These are phyloP conservation scores for Archivesica marissinica DNA, from an alignment of 1,140 invertebrate genomes.

Conservation along the genomic window DNA sequence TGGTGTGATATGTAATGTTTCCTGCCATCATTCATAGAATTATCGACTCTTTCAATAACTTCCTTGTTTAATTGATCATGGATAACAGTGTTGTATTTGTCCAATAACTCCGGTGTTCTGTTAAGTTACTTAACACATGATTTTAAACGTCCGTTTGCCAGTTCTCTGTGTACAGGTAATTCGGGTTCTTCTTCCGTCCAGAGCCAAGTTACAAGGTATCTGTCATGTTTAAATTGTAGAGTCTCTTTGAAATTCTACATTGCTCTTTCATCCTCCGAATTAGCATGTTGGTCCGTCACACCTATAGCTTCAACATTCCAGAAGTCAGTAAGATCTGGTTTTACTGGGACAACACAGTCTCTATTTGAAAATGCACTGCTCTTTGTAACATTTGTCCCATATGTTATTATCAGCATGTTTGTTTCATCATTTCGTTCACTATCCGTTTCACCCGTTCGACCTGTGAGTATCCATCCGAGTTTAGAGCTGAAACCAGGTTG, in stretches of 20 bases:
- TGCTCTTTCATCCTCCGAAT: slow-evolving; percentile 17
- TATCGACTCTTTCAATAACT: slow-evolving; percentile 27
- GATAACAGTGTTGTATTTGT: slow-evolving; percentile 50
- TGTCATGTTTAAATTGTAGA: slow-evolving; percentile 11
- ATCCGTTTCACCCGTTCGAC: background rate
- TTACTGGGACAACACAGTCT: background rate
- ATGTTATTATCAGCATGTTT: slow-evolving; percentile 20
- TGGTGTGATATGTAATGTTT: slow-evolving; percentile 38
- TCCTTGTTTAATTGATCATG: slow-evolving; percentile 53
- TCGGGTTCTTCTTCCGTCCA: slow-evolving; percentile 36
- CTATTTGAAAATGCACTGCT: background rate
- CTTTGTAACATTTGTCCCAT: background rate
- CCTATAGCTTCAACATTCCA: slow-evolving; percentile 59
- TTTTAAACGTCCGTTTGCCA: slow-evolving; percentile 42
- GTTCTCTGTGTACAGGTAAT: slow-evolving; percentile 50
- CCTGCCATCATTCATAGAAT: background rate
- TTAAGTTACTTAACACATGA: slow-evolving; percentile 25
- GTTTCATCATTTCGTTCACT: background rate
- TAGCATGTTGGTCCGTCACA: slow-evolving; percentile 26
- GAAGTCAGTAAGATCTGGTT: slow-evolving; percentile 36
- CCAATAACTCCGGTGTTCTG: slow-evolving; percentile 48
- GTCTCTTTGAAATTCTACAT: slow-evolving; percentile 42
- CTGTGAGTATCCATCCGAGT: slow-evolving; percentile 40
- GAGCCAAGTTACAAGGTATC: slow-evolving; percentile 52
- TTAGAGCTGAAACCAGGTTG: background rate